Conservation (phyloP, 2,888 invertebrate genomes). For the Seira musarum region DNA sequence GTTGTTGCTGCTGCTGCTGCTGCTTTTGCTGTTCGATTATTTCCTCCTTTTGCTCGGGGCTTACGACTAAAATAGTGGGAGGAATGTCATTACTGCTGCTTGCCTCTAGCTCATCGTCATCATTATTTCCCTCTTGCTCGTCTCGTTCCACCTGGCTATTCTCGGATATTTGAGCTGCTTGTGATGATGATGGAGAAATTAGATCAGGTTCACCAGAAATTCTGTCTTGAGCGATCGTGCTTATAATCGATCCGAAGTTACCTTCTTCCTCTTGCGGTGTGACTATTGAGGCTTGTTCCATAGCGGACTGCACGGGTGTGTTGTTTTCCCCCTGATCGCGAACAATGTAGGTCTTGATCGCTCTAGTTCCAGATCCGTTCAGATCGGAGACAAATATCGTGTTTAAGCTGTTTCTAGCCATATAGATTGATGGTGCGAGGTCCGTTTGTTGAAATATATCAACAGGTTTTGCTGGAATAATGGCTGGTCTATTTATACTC, state of each 20-base stretch:
- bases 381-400: constrained; percentile 50
- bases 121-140: constrained; percentile 11
- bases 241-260: constrained; percentile 29
- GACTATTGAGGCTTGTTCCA: constrained; percentile 4
- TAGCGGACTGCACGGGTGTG: neutral
- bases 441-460: constrained; percentile 36
- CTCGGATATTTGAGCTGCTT: neutral
- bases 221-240: constrained; percentile 39
- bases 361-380: constrained; percentile 34
- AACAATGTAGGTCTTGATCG: constrained; percentile 45
- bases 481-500: constrained; percentile 21
- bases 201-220: constrained; percentile 25
- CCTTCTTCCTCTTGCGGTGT: constrained; percentile 11
- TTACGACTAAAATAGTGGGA: constrained; percentile 33
- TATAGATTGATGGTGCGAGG: constrained; percentile 46
- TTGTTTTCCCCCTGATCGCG: constrained; percentile 17
- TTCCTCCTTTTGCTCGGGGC: constrained; percentile 18
- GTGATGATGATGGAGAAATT: neutral
- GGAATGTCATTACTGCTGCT: neutral
- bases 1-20: constrained; percentile 21
- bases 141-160: constrained; percentile 1
- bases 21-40: neutral
- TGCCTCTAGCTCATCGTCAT: neutral
- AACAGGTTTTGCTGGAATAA: constrained; percentile 53
- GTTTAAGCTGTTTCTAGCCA: constrained; percentile 48